Percentiles rank a stretch among this genome's conserved stretches.
Conservation (phyloP, 2,113 vertebrate genomes). For the Macaca mulatta region DNA sequence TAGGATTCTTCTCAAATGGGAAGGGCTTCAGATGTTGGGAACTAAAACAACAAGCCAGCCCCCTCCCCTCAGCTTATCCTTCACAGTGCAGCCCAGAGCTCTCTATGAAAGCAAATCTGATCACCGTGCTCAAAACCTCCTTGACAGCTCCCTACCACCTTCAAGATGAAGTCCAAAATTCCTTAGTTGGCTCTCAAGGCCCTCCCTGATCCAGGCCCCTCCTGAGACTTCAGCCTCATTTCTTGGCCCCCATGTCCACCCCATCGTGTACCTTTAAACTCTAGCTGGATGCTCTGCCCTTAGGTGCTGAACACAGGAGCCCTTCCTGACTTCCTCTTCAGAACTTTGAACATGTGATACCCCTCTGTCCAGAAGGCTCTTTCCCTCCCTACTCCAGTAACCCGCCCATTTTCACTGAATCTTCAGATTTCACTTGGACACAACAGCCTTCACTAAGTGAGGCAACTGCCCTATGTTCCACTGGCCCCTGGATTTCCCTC, state of each 20-base stretch:
- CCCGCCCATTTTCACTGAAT: not conserved
- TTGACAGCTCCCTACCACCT: not conserved
- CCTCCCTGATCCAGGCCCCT: not conserved
- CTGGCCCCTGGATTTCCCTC: not conserved
- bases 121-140: not conserved
- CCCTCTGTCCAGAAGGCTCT: not conserved
- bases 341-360: not conserved
- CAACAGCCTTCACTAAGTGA: not conserved
- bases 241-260: not conserved
- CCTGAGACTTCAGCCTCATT: not conserved
- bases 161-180: constrained; percentile 19
- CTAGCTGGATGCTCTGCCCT: not conserved
- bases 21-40: not conserved
- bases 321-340: not conserved
- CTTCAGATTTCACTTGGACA: not conserved
- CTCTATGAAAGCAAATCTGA: not conserved
- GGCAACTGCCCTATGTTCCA: not conserved
- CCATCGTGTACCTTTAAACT: not conserved
- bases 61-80: not conserved
- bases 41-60: not conserved
- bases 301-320: not conserved
- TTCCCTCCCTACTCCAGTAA: not conserved
- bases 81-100: not conserved
- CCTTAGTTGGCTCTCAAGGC: not conserved
- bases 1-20: not conserved